phyloP scores from a whole-genome alignment of 2,113 vertebrate species.

The Vireo altiloquus region DNA sequence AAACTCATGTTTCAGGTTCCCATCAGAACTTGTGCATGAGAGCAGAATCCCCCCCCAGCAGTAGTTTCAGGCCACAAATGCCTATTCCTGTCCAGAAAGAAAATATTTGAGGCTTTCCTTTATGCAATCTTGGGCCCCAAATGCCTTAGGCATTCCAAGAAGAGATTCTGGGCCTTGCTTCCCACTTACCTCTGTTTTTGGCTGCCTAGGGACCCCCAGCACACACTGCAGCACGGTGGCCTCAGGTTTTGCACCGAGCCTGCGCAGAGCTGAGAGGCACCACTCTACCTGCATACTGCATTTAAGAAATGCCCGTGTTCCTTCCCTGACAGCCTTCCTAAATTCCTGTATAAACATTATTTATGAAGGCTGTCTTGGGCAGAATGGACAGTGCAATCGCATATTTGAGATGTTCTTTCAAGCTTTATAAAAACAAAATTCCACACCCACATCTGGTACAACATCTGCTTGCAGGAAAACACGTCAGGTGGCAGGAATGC shows the following conservation, averaged over 20 bases:
- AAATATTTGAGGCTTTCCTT: neutral
- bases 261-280: neutral
- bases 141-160: neutral
- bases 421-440: neutral
- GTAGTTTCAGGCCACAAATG: neutral
- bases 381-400: rapidly evolving
- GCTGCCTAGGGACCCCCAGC: neutral
- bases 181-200: neutral
- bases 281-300: rapidly evolving
- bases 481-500: neutral
- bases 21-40: rapidly evolving
- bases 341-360: neutral
- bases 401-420: neutral
- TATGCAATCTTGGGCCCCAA: neutral
- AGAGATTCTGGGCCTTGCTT: neutral
- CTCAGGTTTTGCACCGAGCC: neutral
- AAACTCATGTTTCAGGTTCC: neutral
- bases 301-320: neutral
- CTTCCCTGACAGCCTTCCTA: neutral
- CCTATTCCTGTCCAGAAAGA: neutral
- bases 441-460: neutral
- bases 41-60: neutral
- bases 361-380: neutral
- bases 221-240: rapidly evolving
- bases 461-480: neutral